phyloP scores from a whole-genome alignment of 2,888 invertebrate species.

The Alviniconcha strummeri region DNA sequence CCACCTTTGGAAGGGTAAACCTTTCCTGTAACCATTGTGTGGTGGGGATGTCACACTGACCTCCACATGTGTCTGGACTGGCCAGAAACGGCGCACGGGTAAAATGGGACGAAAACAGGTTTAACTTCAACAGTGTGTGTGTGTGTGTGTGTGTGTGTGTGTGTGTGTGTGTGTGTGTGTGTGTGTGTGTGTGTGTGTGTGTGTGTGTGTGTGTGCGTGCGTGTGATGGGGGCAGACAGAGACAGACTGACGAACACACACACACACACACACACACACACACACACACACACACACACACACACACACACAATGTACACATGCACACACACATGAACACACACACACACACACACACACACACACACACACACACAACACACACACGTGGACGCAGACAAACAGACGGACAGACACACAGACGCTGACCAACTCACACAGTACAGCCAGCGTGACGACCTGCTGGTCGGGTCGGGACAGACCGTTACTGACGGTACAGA shows the following conservation, averaged over 20 bases:
- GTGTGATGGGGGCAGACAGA: too few relatives aligned
- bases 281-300: conserved; percentile 1
- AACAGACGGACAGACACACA: neutral
- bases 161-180: neutral
- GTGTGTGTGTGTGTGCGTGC: neutral
- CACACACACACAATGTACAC: neutral
- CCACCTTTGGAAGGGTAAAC: too few relatives aligned
- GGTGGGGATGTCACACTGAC: too few relatives aligned
- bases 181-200: neutral
- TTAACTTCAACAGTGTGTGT: neutral
- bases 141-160: neutral
- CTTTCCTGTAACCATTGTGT: too few relatives aligned
- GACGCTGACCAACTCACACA: neutral
- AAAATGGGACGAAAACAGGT: too few relatives aligned
- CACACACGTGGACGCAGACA: too few relatives aligned
- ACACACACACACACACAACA: too few relatives aligned
- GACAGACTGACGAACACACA: too few relatives aligned
- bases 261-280: neutral
- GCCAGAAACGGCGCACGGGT: too few relatives aligned
- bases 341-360: too few relatives aligned
- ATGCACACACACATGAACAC: neutral
- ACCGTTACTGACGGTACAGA: conserved; percentile 13
- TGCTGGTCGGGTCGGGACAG: neutral
- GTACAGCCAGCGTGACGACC: neutral
- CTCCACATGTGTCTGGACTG: too few relatives aligned